Conservation (phyloP, 2,888 invertebrate species). For the Leucozona laternaria region DNA sequence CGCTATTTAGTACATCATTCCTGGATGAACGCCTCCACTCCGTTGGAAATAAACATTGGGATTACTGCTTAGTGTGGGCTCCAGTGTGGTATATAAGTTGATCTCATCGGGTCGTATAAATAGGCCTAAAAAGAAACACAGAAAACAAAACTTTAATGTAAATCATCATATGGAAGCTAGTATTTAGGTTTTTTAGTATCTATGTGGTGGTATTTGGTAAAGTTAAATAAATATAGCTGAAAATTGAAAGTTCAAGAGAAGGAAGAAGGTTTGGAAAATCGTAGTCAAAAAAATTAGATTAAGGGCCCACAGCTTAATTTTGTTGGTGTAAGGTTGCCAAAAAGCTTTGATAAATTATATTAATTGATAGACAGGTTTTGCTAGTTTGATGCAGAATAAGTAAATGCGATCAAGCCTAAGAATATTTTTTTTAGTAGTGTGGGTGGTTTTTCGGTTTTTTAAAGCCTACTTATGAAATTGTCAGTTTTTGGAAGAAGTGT, state of each 20-base stretch:
- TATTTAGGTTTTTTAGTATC: neutral
- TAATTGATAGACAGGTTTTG: no score
- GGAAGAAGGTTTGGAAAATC: neutral
- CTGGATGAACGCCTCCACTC: constrained; percentile 91
- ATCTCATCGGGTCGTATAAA: constrained; percentile 92
- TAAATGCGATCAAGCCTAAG: no score
- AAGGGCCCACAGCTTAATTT: neutral
- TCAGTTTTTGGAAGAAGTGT: no score
- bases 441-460: no score
- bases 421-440: no score
- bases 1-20: constrained; percentile 93
- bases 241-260: neutral
- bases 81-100: constrained; percentile 92
- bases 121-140: constrained; percentile 86
- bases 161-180: neutral
- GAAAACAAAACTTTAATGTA: neutral
- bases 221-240: neutral
- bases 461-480: no score
- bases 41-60: constrained; percentile 96
- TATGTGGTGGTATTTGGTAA: neutral
- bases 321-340: no score
- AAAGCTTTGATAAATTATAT: no score
- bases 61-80: constrained; percentile 94
- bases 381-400: no score
- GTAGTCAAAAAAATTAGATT: neutral